Conservation (phyloP, 37 sponge, comb jelly and placozoan genomes). For the Cliona cf. orientalis region DNA sequence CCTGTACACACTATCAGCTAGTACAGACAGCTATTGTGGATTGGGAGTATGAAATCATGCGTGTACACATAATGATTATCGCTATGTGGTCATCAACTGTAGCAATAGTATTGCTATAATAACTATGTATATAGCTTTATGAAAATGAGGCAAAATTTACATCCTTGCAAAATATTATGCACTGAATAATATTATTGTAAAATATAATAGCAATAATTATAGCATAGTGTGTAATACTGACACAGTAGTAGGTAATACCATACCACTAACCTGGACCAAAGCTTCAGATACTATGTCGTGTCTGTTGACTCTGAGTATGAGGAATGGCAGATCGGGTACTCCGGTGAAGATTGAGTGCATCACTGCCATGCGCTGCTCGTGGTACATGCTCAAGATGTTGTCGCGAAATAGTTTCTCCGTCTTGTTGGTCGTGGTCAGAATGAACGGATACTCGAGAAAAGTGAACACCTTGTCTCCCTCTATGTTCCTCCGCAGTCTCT, state of each 20-base stretch:
- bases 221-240: no score
- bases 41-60: no score
- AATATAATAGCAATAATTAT: no score
- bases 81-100: no score
- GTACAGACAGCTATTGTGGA: no score
- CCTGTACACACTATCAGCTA: not conserved
- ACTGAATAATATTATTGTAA: no score
- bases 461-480: constrained; percentile 45
- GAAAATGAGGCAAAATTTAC: no score
- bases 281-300: constrained; percentile 83
- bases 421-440: constrained; percentile 85
- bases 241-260: no score
- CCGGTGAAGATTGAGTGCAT: constrained; percentile 75
- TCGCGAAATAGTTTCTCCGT: constrained; percentile 85
- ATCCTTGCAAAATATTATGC: no score
- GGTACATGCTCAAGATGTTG: constrained; percentile 70
- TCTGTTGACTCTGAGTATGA: constrained; percentile 77
- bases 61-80: no score
- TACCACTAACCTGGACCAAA: constrained; percentile 77
- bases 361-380: constrained; percentile 68
- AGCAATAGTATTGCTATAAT: not conserved
- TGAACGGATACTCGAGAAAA: constrained; percentile 84
- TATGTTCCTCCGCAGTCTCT: not conserved
- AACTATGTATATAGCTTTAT: not conserved
- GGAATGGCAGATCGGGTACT: constrained; percentile 69